These are phyloP conservation scores for Pelagia noctiluca DNA, from an alignment of 30 jellyfish, hydroid and myxozoan genomes.

Conservation along the genomic window DNA sequence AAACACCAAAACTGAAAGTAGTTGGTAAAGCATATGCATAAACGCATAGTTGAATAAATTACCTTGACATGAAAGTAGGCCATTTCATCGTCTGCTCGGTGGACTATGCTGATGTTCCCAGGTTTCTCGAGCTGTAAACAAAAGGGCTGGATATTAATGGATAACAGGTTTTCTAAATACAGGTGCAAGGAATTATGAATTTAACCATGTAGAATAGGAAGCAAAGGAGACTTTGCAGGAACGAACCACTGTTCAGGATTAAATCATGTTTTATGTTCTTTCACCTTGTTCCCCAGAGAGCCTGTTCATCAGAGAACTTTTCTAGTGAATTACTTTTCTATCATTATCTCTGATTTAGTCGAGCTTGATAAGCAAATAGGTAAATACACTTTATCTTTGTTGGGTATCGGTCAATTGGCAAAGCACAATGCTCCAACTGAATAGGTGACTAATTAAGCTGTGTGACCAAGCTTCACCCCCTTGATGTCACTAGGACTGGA, in stretches of 20 bases:
- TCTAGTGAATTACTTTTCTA: too few relatives aligned
- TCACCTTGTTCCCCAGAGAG: neutral
- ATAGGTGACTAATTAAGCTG: neutral
- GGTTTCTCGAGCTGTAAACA: constrained; percentile 55
- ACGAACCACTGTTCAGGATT: neutral
- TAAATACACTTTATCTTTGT: too few relatives aligned
- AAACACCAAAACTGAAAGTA: too few relatives aligned
- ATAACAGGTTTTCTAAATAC: neutral
- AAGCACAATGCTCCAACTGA: neutral
- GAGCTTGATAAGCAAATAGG: too few relatives aligned
- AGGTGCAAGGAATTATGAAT: neutral
- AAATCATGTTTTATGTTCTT: neutral
- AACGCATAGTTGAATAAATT: too few relatives aligned
- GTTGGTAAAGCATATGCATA: too few relatives aligned
- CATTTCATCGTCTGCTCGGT: constrained; percentile 70
- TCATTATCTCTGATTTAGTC: too few relatives aligned
- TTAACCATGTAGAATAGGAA: neutral
- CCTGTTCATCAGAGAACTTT: neutral
- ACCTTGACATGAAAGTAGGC: constrained; percentile 82
- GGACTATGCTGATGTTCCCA: constrained; percentile 68
- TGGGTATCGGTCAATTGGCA: too few relatives aligned
- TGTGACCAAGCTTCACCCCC: neutral
- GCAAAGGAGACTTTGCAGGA: too few relatives aligned
- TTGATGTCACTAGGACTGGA: neutral
- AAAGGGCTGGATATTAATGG: neutral